Conservation (phyloP, 2,888 invertebrate species). For the Drosophila diplacantha region DNA sequence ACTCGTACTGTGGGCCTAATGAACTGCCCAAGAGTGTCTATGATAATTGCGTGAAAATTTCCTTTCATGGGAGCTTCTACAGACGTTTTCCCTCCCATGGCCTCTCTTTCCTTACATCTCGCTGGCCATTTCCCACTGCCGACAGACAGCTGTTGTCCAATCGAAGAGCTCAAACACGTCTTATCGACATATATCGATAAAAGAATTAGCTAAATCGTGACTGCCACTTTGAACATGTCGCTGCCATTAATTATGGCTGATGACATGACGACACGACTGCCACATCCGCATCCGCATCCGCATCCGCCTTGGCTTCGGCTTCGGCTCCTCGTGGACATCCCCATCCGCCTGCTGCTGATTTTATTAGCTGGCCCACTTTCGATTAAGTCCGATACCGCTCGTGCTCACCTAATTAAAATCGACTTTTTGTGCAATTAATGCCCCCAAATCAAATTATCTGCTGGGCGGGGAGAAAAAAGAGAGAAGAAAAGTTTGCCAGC, state of each 20-base stretch:
- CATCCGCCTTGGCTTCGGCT: not conserved
- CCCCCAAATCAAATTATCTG: constrained; percentile 66
- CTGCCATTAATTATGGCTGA: constrained; percentile 75
- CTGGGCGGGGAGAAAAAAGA: constrained; percentile 11
- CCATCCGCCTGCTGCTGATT: constrained; percentile 48
- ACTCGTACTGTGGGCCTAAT: constrained; percentile 27
- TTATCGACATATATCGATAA: constrained; percentile 73
- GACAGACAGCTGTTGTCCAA: constrained; percentile 53
- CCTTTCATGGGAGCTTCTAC: constrained; percentile 13
- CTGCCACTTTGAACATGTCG: constrained; percentile 72
- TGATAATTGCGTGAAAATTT: constrained; percentile 31
- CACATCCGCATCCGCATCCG: constrained; percentile 8
- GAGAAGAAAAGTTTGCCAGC: constrained; percentile 21
- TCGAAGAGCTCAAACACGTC: constrained; percentile 53
- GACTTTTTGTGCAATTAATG: constrained; percentile 71
- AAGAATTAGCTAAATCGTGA: constrained; percentile 75
- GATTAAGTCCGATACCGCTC: constrained; percentile 51
- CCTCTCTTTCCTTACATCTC: not conserved
- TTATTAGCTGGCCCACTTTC: constrained; percentile 64
- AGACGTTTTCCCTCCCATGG: not conserved
- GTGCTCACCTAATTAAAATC: constrained; percentile 63
- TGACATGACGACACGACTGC: constrained; percentile 57
- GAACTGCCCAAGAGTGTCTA: constrained; percentile 31
- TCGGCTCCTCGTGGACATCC: not conserved
- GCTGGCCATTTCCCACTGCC: not conserved